Base-by-base conservation (phyloP, 2,113 vertebrate species). In the Zosterops borbonicus region DNA sequence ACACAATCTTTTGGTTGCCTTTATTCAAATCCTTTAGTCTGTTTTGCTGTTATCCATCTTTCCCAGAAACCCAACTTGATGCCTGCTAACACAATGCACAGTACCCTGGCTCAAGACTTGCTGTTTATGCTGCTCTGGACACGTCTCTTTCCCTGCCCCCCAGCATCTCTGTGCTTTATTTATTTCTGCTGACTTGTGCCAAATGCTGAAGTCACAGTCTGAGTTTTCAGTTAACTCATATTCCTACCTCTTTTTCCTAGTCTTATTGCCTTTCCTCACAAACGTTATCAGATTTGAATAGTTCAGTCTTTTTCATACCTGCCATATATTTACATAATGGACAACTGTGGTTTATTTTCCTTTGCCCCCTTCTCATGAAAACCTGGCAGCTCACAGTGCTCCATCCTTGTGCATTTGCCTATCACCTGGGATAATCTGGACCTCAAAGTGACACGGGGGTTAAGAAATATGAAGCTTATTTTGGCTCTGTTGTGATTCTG, bases 401-500 rank as follows among this genome's bases (percentile, higher is more conserved):
- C 8, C 1, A 20, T 69, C 37, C 83, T 46, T 50, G 25, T 47
- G 56, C 11, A 37, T 79, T 83, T 90, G 47, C 53, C 63, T 65
- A 63, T 83, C 74, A 65, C 67, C 80, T 60, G 78, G 74, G 73
- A 79, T 69, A 87, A 80, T 68, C 25, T 77, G 74, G 83, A 85
- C 63, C 53, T 69, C 76, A 18, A 31, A 77, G 77, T n/a, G 52
- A 84, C 65, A n/a, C 1, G 2, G 23, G 74, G 56, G 85, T 94
- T 95, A 89, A 96, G 94, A 95, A 96, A 91, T 59, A 92, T 9
- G n/a, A 87, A 80, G 78, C 58, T 92, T 96, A 64, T 90, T 91
- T 94, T 95, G 95, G 85, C 93, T 96, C 69, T 59, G 74, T 64
- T 88, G 87, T 41, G 44, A 73, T 76, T 93, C 49, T 1, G 11